Conservation (phyloP, 2,797 vertebrate species). For the Phalanger gymnotis region DNA sequence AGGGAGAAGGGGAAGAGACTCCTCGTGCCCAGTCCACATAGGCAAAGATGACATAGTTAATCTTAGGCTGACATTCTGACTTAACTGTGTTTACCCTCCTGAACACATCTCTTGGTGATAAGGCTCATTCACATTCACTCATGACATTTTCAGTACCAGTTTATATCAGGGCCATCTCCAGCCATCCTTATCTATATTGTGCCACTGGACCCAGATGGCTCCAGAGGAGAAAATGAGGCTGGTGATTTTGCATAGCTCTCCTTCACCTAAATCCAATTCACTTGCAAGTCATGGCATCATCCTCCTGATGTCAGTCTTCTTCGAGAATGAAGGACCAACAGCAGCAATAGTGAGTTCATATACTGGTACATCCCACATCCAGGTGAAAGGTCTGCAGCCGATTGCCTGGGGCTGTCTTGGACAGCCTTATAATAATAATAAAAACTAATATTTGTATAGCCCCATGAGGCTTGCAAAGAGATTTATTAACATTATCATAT, state of each 20-base stretch:
- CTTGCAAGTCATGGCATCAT: too few species aligned
- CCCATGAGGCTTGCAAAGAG: background rate
- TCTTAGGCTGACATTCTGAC: background rate
- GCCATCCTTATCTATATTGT: too few species aligned
- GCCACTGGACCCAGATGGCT: too few species aligned
- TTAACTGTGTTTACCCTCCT: background rate
- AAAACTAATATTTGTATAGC: background rate
- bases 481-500: background rate
- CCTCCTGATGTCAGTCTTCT: too few species aligned
- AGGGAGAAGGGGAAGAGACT: background rate
- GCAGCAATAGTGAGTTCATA: too few species aligned
- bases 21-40: background rate
- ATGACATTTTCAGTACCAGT: background rate
- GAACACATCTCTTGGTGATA: background rate
- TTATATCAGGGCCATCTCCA: background rate
- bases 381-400: background rate
- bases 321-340: too few species aligned
- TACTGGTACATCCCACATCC: background rate
- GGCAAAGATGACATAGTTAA: background rate
- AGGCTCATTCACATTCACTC: background rate
- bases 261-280: too few species aligned
- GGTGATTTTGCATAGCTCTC: too few species aligned
- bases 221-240: too few species aligned
- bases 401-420: background rate
- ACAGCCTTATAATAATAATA: background rate